Percentiles rank a stretch among this genome's conserved stretches.
Conservation (phyloP, 2,888 invertebrate genomes). For the Tipula lateralis region DNA sequence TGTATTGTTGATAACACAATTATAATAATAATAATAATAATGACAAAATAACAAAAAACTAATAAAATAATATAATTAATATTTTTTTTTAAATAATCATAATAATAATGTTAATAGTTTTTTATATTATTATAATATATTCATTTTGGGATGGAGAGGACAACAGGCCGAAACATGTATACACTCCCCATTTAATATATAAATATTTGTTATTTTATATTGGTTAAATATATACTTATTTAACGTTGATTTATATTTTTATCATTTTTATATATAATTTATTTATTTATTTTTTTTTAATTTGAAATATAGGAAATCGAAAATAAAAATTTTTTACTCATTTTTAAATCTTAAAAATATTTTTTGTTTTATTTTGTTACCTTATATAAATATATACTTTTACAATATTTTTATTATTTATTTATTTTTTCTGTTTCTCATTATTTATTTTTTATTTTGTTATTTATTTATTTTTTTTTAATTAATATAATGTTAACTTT, state of each 20-base stretch:
- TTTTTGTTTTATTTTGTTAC: neutral
- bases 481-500: slow-evolving; percentile 30
- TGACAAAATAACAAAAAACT: neutral
- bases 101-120: slow-evolving; percentile 14
- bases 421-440: neutral
- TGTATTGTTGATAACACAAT: neutral
- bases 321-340: neutral
- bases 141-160: neutral
- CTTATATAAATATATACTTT: neutral
- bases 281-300: neutral
- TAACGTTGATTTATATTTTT: neutral
- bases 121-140: slow-evolving; percentile 24
- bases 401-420: neutral
- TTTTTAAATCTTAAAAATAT: slow-evolving; percentile 7
- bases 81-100: neutral
- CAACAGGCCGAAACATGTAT: neutral
- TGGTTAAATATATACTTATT: slow-evolving; percentile 2
- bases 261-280: neutral
- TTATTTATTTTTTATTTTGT: neutral
- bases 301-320: slow-evolving; percentile 24
- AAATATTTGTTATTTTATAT: neutral
- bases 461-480: neutral
- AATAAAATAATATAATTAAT: neutral
- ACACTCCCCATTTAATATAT: neutral
- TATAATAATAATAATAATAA: neutral